Evolutionary conservation across 2,113 vertebrate genomes (phyloP), one percentile per base, ranked within the genome.

Genomic region (Myrmecobius fasciatus): DNA sequence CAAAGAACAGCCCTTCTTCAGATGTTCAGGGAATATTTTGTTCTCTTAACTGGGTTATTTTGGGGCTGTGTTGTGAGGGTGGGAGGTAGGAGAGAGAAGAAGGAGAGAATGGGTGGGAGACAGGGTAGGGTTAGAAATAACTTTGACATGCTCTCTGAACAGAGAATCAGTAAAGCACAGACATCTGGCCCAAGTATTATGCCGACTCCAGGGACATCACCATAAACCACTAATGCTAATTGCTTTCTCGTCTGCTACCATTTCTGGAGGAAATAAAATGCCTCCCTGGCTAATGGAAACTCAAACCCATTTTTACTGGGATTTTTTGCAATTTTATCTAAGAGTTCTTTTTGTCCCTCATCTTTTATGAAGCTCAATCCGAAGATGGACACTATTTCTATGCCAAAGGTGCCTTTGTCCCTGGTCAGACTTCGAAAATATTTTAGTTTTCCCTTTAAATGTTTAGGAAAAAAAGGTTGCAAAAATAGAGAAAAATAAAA

Each of bases 101-200:
- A 83, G n/a, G n/a, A 83, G 67, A 83, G n/a, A 96, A 93, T 96
- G 95, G 92, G 97, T 95, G 94, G 75, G 36, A 52, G 90, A 95
- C 96, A n/a, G 83, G 95, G 94, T 91, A 96, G 95, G 94, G 91
- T 96, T 93, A 89, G 96, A 95, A 97, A 96, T 94, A 93, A 96
- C 93, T 91, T 97, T 91, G 53, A 67, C 93, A 92, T 95, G 90
- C 96, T 96, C 98, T 97, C 90, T 90, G 95, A 94, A 92, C 26
- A 2, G 24, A 94, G 92, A 98, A 96, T 1, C 93, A 96, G 97
- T 88, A 92, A 98, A 98, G 95, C n/a, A 97, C 89, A 96, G 97
- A 98, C 97, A 97, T 98, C 97, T 98, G 97, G 97, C 97, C 92
- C 91, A n/a, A 54, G 96, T 95, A 97, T 92, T 97, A 93, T 95